Conservation (phyloP, 2,888 invertebrate genomes). For the Athetis lepigone region DNA sequence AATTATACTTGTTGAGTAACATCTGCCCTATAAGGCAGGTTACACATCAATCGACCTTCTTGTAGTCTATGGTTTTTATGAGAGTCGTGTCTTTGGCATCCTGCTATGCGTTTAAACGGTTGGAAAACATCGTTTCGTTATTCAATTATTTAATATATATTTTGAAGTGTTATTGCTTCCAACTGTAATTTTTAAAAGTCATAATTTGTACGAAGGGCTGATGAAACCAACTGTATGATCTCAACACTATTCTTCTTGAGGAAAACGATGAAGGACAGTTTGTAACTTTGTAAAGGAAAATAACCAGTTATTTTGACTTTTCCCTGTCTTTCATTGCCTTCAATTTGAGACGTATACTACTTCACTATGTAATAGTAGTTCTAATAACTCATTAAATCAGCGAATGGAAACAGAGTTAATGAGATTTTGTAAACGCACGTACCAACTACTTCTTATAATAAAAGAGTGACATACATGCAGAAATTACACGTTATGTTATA, state of each 20-base stretch:
- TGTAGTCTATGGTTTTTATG: slow-evolving; percentile 46
- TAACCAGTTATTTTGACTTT: not conserved
- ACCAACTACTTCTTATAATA: not conserved
- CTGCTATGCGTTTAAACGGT: slow-evolving; percentile 11
- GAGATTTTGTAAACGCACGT: slow-evolving; percentile 36
- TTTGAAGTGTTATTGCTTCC: not conserved
- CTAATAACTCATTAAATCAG: slow-evolving; percentile 32
- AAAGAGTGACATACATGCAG: slow-evolving; percentile 10
- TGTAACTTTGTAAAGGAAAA: not conserved
- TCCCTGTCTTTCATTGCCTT: not conserved
- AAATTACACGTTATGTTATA: slow-evolving; percentile 26
- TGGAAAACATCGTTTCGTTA: not conserved
- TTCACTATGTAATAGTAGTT: slow-evolving; percentile 2
- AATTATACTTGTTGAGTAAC: slow-evolving; percentile 59
- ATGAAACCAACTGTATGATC: not conserved
- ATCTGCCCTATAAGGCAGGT: slow-evolving; percentile 56
- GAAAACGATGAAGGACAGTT: not conserved
- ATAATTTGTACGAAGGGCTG: not conserved
- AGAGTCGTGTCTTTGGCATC: slow-evolving; percentile 42
- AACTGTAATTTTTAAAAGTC: not conserved
- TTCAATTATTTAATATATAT: not conserved
- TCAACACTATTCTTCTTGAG: not conserved
- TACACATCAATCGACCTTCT: slow-evolving; percentile 44
- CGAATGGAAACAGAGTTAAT: slow-evolving; percentile 33
- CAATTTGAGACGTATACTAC: slow-evolving; percentile 1